Base-by-base conservation (phyloP, 2,113 vertebrate genomes). In the Pteronura brasiliensis region DNA sequence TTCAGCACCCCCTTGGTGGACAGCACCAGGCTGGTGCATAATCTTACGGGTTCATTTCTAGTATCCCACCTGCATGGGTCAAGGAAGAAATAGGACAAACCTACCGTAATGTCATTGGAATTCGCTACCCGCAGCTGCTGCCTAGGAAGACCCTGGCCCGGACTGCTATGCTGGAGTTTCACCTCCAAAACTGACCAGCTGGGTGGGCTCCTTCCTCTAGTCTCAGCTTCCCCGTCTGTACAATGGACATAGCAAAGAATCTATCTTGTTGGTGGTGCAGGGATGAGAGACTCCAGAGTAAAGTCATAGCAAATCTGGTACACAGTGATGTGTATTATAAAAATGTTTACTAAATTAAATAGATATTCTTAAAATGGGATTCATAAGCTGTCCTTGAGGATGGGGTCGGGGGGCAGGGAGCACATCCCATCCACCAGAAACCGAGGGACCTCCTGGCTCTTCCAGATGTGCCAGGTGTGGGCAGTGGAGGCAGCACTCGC, bases 401-500 rank as follows among this genome's bases (percentile, higher is more conserved):
- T 6, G 17, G 44, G 63, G n/a, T 17, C 12, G 2, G 29, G 23
- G 21, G 5, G 44, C 42, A 29, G 13, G 31, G 49, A 12, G 4
- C 44, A 52, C 9, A 4, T 57, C 55, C 34, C 23, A 0, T 2
- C 44, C 71, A 29, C 31, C 0, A 10, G 88, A n/a, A 74, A 20
- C 11, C 3, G 12, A 44, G 61, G 12, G n/a, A 7, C 44, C 49
- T 12, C 74, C 69, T 23, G 13, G 18, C n/a, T 55, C 74, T 29
- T 6, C 65, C 29, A 18, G 34, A 27, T 18, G 20, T 1, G 9
- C 39, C 2, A 0, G 14, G 17, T 34, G 72, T 34, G 47, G 61
- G 1, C 21, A 0, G 10, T 0, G 18, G 39, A 6, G 52, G 55
- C 39, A 67, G 52, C 0, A 4, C 72, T 0, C 0, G 1, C 39